Evolutionary conservation across 2,888 invertebrate species (phyloP).

Genomic region (Drosophila anomalipes): DNA sequence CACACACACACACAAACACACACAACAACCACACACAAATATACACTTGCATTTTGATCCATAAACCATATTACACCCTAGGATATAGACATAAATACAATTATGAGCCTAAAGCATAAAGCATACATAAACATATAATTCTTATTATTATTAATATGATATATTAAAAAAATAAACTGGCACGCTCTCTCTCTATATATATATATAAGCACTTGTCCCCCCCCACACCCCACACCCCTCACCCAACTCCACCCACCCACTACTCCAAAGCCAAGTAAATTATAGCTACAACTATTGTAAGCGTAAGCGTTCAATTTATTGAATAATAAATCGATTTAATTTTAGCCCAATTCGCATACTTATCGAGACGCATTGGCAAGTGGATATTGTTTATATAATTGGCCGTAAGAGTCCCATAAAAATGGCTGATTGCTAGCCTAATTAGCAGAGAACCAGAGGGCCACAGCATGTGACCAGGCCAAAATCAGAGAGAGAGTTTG

Average conservation of each 20-base stretch:
- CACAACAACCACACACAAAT: slow-evolving; percentile 17
- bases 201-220: slow-evolving; percentile 15
- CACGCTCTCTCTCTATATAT: not conserved
- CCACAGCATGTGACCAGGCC: slow-evolving; percentile 6
- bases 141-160: slow-evolving; percentile 26
- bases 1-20: slow-evolving; percentile 22
- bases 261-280: slow-evolving; percentile 46
- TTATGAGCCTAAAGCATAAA: slow-evolving; percentile 54
- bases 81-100: slow-evolving; percentile 50
- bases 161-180: slow-evolving; percentile 25
- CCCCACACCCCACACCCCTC: not conserved
- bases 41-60: slow-evolving; percentile 37
- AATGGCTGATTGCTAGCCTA: slow-evolving; percentile 40
- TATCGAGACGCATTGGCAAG: not conserved
- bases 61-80: slow-evolving; percentile 22
- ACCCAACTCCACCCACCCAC: not conserved
- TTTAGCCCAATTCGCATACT: slow-evolving; percentile 61
- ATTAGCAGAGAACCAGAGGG: slow-evolving; percentile 45
- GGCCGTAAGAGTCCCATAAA: slow-evolving; percentile 30
- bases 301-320: slow-evolving; percentile 75
- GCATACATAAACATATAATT: slow-evolving; percentile 20
- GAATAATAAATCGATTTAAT: slow-evolving; percentile 79
- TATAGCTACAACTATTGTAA: slow-evolving; percentile 63
- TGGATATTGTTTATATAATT: slow-evolving; percentile 10
- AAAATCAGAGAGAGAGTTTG: slow-evolving; percentile 2